Base-by-base conservation (phyloP, 2,113 vertebrate species). In the Peucedramus taeniatus region DNA sequence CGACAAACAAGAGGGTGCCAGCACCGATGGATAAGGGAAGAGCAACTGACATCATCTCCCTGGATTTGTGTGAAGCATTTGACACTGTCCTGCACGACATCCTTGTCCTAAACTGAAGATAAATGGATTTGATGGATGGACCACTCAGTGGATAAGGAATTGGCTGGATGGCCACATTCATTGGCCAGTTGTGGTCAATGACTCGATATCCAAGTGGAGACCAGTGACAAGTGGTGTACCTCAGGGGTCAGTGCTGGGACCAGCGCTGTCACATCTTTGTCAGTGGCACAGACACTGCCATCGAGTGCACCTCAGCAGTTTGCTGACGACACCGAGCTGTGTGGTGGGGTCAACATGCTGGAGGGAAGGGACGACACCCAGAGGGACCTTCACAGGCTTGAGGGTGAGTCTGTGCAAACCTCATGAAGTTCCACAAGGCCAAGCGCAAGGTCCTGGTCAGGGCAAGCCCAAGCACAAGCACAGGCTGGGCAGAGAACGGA, bases 251-350 rank as follows among this genome's bases (percentile, higher is more conserved):
- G 20, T 2, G 23, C 1, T 20, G 47, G 54, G 8, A 61, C 23
- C 0, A 1, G 40, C 1, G 0, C 20, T 10, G 65, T 14, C n/a
- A n/a, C 40, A 16, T 3, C 33, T 24, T 5, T 19, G 19, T 16
- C 10, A 8, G 47, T 3, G 24, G 61, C 47, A 39, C 2, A 0
- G 47, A 16, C 39, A 33, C 15, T 0, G 20, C 10, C 39, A 61
- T 6, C 1, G 1, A 70, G 47, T 4, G 24, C 40, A 23, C 13
- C 63, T 45, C 64, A 61, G 23, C 47, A 39, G 64, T 5, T 3
- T 24, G 30, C 54, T 51, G 24, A 7, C 0, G 1, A 39, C 54
- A 53, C 33, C 33, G 13, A 47, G 23, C 64, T 45, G 28, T 30
- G 74, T n/a, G 47, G 11, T 23, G 45, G 15, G 24, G 18, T 13